phyloP scores from a whole-genome alignment of 2,888 invertebrate genomes.

The Andrena camellia region DNA sequence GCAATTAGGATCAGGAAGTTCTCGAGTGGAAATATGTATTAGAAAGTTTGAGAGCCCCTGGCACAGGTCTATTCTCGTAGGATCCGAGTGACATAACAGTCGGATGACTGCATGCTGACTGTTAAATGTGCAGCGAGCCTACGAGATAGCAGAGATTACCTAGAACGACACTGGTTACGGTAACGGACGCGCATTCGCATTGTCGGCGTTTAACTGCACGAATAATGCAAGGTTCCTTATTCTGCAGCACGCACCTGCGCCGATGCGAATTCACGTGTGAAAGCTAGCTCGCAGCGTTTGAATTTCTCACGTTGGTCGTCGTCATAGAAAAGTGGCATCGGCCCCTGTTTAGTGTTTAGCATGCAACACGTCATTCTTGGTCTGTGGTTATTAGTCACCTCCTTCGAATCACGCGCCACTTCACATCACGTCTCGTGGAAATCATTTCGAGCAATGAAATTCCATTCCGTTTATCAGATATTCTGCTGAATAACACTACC shows the following conservation, averaged over 20 bases:
- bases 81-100: slow-evolving; percentile 58
- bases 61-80: slow-evolving; percentile 53
- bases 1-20: not conserved
- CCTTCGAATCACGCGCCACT: slow-evolving; percentile 22
- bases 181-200: slow-evolving; percentile 53
- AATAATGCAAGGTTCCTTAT: slow-evolving; percentile 42
- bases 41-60: slow-evolving; percentile 35
- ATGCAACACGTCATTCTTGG: slow-evolving; percentile 26
- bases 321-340: slow-evolving; percentile 40
- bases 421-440: not conserved
- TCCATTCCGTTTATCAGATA: too few relatives aligned
- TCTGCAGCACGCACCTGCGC: slow-evolving; percentile 2
- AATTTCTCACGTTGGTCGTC: slow-evolving; percentile 63
- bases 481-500: too few relatives aligned
- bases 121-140: slow-evolving; percentile 56
- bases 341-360: slow-evolving; percentile 19
- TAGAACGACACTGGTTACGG: slow-evolving; percentile 49
- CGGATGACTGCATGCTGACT: slow-evolving; percentile 51
- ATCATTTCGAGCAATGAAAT: not conserved
- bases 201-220: slow-evolving; percentile 43
- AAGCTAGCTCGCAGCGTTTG: slow-evolving; percentile 23
- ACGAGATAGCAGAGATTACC: slow-evolving; percentile 56
- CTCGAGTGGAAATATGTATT: not conserved
- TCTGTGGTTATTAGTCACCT: slow-evolving; percentile 8
- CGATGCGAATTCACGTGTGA: slow-evolving; percentile 12